Base-by-base conservation (phyloP, 2,888 invertebrate species). In the Mechanitis mazaeus region DNA sequence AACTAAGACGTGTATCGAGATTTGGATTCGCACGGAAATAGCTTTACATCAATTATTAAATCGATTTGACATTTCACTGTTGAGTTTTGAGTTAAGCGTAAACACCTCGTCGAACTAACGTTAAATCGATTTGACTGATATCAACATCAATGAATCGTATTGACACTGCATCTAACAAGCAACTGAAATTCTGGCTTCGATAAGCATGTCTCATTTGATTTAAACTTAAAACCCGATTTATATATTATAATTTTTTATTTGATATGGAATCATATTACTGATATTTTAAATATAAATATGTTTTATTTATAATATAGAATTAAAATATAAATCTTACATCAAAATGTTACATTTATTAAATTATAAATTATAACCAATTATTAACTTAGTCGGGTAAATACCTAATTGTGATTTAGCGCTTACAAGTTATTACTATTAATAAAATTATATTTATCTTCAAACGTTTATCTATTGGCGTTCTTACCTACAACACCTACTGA, bases 141-240 rank as follows among this genome's bases (percentile, higher is more conserved):
- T 69, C 70, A 65, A 67, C 63, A 65, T 66, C 71, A 61, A 71
- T 69, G 73, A 56, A 72, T 72, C 72, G 73, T 69, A 75, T 76
- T 81, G 83, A 82, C 78, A 80, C 79, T 77, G 72, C 77, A 76
- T 71, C 74, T 74, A 72, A 76, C 74, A 67, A 64, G 63, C 68
- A 71, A 72, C 75, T 71, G 72, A 77, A 81, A 82, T 80, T 80
- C 75, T 75, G 69, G 72, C 71, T 71, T 68, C 73, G 68, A 69
- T 80, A 81, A 80, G 82, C 78, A 79, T 74, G 76, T 77, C 77
- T 71, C 70, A 69, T 72, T 70, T 68, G 68, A 68, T 70, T 70
- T 64, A 58, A 42, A 60, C 45, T 50, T 9, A 31, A 1, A 50
- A 50, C 4, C n/a, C 28, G 5, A 31, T 50, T 50, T 31, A 50